Evolutionary conservation across 2,888 invertebrate genomes (phyloP).

Genomic region (Drosophila conformis): DNA sequence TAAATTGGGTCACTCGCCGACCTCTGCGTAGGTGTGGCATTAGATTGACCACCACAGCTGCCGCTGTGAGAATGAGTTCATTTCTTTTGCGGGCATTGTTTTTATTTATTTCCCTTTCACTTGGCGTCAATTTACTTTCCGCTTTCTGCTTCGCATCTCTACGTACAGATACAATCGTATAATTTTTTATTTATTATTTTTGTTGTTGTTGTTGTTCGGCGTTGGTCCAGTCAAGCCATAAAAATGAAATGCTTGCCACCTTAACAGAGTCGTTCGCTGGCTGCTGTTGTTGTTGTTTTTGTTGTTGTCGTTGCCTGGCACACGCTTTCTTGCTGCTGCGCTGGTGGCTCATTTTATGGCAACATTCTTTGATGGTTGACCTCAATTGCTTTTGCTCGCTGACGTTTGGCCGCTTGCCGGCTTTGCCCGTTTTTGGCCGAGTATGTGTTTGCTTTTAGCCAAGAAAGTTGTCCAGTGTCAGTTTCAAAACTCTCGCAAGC

Average conservation of each 20-base stretch:
- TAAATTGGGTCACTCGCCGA: conserved; percentile 55
- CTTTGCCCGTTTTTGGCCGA: conserved; percentile 39
- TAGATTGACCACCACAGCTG: conserved; percentile 47
- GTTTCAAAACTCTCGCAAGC: conserved; percentile 51
- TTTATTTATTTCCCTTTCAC: conserved; percentile 78
- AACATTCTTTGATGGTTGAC: conserved; percentile 81
- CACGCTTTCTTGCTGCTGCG: conserved; percentile 71
- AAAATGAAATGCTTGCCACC: conserved; percentile 72
- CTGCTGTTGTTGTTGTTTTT: conserved; percentile 14
- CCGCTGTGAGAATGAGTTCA: conserved; percentile 62
- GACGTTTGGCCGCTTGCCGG: conserved; percentile 72
- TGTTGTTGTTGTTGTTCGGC: conserved; percentile 22
- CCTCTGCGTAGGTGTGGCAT: conserved; percentile 29
- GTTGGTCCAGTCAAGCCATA: conserved; percentile 70
- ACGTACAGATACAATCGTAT: conserved; percentile 9
- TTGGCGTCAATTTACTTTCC: conserved; percentile 79
- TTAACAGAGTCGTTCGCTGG: conserved; percentile 32
- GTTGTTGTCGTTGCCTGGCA: conserved; percentile 52
- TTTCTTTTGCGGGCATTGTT: conserved; percentile 35
- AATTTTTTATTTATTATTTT: conserved; percentile 47
- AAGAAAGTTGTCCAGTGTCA: conserved; percentile 73
- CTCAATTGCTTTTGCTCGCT: conserved; percentile 81
- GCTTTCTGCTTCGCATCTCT: conserved; percentile 70
- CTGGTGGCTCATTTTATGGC: conserved; percentile 79
- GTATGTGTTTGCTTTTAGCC: conserved; percentile 40